phyloP scores from a whole-genome alignment of 2,888 invertebrate genomes.

The Suillia variegata region DNA sequence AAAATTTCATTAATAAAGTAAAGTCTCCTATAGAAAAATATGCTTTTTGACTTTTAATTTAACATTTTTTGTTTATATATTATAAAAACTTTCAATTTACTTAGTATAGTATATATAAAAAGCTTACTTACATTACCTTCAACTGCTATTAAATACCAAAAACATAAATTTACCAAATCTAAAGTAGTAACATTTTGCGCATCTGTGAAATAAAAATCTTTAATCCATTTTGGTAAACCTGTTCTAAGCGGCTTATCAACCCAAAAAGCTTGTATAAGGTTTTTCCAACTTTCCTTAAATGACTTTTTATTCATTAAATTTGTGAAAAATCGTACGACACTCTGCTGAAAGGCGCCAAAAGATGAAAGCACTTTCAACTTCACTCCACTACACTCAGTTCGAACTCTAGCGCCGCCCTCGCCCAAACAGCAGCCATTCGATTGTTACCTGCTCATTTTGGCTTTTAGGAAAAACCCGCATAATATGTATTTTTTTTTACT shows the following conservation, averaged over 20 bases:
- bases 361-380: background rate
- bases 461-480: background rate
- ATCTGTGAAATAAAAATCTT: too few relatives aligned
- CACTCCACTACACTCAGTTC: background rate
- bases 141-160: too few relatives aligned
- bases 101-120: too few relatives aligned
- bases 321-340: background rate
- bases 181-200: too few relatives aligned
- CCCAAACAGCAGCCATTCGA: background rate
- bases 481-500: background rate
- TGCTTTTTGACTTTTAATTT: too few relatives aligned
- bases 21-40: too few relatives aligned
- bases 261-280: conserved; percentile 13
- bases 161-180: too few relatives aligned
- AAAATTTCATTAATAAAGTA: too few relatives aligned
- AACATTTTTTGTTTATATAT: too few relatives aligned
- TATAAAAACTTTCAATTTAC: too few relatives aligned
- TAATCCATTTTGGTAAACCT: too few relatives aligned
- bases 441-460: conserved; percentile 2
- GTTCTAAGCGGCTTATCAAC: conserved; percentile 38
- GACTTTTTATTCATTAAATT: background rate
- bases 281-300: conserved; percentile 4
- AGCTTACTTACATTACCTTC: too few relatives aligned
- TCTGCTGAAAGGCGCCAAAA: background rate
- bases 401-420: background rate